Evolutionary conservation across 2,113 vertebrate species (phyloP).

Genomic region (Vulpes vulpes): DNA sequence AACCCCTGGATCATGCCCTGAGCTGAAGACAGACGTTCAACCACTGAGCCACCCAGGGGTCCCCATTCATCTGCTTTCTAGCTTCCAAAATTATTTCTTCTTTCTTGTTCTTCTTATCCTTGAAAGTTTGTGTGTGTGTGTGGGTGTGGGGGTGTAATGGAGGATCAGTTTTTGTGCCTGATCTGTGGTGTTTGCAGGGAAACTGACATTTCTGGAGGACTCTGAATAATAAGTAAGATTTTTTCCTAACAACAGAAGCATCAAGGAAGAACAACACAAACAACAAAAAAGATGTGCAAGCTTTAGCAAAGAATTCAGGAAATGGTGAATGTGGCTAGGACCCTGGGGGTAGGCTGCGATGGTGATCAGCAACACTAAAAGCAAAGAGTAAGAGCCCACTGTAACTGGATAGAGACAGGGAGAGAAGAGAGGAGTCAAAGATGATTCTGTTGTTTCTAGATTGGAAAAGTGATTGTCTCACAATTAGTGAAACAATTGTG

Average conservation of each 20-base stretch:
- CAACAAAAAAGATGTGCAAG: background rate
- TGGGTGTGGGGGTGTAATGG: background rate
- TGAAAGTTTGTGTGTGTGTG: background rate
- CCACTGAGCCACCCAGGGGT: no score
- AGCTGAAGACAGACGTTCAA: no score
- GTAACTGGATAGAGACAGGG: background rate
- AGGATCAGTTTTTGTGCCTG: background rate
- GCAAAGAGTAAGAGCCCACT: background rate
- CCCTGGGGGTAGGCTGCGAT: no score
- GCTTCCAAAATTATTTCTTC: background rate
- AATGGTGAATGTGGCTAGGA: no score
- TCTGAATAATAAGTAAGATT: background rate
- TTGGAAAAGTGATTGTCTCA: background rate
- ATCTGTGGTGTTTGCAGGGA: background rate
- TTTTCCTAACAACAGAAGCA: background rate
- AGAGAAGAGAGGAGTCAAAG: background rate
- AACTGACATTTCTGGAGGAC: background rate
- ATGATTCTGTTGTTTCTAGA: background rate
- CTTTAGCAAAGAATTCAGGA: background rate
- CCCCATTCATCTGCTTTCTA: background rate
- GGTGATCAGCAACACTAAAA: background rate
- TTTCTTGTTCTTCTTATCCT: background rate
- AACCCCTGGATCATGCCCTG: no score
- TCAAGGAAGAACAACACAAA: background rate
- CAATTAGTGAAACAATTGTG: background rate